Evolutionary conservation across 1,140 invertebrate species (phyloP).

Genomic region (Trichomalopsis sarcophagae): DNA sequence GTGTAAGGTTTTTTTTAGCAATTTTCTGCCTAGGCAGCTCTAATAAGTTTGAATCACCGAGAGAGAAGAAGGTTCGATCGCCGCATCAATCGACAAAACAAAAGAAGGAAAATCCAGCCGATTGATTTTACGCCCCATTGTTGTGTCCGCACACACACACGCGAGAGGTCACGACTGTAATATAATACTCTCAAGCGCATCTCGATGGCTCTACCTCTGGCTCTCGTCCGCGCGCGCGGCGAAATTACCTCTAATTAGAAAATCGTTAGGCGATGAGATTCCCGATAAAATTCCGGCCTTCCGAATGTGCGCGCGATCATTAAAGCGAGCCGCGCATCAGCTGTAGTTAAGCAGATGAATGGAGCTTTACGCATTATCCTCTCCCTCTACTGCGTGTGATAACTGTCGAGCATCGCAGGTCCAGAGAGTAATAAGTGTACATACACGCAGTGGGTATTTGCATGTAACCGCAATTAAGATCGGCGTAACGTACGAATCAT

Average conservation of each 20-base stretch:
- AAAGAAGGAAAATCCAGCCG: too few relatives aligned
- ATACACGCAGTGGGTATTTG: constrained; percentile 60
- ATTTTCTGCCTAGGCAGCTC: too few relatives aligned
- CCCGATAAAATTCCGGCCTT: constrained; percentile 20
- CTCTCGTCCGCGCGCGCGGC: background rate
- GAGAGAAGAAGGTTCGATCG: too few relatives aligned
- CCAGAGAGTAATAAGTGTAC: background rate
- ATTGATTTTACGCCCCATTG: background rate
- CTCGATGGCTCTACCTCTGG: too few relatives aligned
- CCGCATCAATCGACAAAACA: too few relatives aligned
- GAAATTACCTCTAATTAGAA: constrained; percentile 36
- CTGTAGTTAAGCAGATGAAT: background rate
- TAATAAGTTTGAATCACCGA: too few relatives aligned
- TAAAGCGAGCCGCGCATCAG: background rate
- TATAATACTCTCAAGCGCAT: background rate
- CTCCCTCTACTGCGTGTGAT: background rate
- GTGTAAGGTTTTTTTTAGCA: too few relatives aligned
- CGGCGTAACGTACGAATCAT: constrained; percentile 54
- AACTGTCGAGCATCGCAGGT: background rate
- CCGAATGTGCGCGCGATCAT: constrained; percentile 4
- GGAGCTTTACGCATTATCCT: background rate
- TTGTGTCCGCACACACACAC: background rate
- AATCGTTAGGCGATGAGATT: constrained; percentile 28
- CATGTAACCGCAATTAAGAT: constrained; percentile 70
- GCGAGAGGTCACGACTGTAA: background rate